Percentiles rank a stretch among this genome's conserved stretches.
phyloP scores from a whole-genome alignment of 1,140 invertebrate genomes.

The Proctacanthus coquilletti region DNA sequence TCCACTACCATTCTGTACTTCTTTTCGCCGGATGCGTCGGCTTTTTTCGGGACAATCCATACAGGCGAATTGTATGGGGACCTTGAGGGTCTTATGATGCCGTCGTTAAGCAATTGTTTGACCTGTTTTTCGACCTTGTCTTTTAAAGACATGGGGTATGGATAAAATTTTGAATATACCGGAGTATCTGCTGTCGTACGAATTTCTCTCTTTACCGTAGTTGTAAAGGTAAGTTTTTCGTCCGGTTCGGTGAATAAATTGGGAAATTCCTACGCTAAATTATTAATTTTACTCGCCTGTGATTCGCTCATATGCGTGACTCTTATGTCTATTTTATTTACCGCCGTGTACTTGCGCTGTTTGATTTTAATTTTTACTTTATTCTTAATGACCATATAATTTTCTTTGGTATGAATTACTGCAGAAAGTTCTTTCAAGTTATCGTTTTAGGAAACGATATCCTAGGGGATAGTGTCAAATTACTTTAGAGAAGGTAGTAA shows the following conservation, averaged over 20 bases:
- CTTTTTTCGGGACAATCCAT: conserved; percentile 2
- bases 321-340: background rate
- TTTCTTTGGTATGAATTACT: conserved; percentile 1
- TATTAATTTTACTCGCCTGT: background rate
- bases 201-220: background rate
- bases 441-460: background rate
- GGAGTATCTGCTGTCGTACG: background rate
- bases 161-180: conserved; percentile 10
- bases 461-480: background rate
- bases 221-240: conserved; percentile 5
- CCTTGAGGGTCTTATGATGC: conserved; percentile 14
- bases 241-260: background rate
- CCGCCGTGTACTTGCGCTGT: background rate
- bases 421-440: background rate
- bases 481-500: background rate
- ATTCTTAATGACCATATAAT: background rate
- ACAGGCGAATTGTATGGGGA: conserved; percentile 3
- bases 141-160: conserved; percentile 10
- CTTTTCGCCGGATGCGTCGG: background rate
- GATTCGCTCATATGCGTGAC: background rate
- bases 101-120: conserved; percentile 12
- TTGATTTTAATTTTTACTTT: background rate
- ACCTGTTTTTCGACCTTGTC: conserved; percentile 13
- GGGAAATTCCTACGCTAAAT: no score
- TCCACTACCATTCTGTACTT: conserved; percentile 21